Evolutionary conservation across 1,140 invertebrate species (phyloP).

Genomic region (Coboldia fuscipes): DNA sequence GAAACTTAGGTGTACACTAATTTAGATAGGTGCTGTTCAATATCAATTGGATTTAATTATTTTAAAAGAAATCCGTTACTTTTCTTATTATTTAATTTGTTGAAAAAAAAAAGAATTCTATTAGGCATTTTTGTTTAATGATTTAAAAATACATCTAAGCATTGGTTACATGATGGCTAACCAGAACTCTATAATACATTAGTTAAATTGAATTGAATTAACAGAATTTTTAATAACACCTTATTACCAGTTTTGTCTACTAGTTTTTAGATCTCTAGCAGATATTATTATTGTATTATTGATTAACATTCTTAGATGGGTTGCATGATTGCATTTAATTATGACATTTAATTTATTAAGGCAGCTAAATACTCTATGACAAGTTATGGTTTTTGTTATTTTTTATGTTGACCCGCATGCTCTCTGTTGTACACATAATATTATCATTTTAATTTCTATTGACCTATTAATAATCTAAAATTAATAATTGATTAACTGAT

Average conservation of each 20-base stretch:
- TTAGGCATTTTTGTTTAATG: background rate
- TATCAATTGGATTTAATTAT: constrained; percentile 7
- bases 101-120: too few species aligned
- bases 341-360: background rate
- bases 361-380: background rate
- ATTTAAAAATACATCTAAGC: background rate
- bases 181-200: too few species aligned
- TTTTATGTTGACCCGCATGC: background rate
- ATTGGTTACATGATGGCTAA: background rate
- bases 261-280: too few species aligned
- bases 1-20: constrained; percentile 81
- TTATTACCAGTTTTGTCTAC: too few species aligned
- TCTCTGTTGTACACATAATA: background rate
- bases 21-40: constrained; percentile 38
- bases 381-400: background rate
- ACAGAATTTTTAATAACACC: too few species aligned
- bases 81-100: background rate
- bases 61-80: constrained; percentile 3
- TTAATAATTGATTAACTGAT: background rate
- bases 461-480: background rate
- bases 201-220: too few species aligned
- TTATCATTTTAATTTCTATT: background rate
- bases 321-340: too few species aligned
- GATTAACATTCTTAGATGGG: too few species aligned
- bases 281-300: too few species aligned